phyloP scores from a whole-genome alignment of 2,797 vertebrate species.

The Chaenodraco wilsoni region DNA sequence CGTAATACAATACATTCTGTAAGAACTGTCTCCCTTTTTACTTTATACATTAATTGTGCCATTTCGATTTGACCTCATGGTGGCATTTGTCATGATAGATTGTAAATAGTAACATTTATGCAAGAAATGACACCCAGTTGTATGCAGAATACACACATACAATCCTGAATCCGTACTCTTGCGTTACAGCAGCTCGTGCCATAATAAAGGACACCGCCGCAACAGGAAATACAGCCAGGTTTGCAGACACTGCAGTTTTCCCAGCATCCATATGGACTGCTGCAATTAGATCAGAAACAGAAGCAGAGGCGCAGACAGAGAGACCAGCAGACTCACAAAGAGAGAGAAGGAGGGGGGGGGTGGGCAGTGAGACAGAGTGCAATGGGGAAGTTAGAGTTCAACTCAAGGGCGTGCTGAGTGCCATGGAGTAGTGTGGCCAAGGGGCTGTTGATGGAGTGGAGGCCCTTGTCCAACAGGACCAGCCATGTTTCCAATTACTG shows the following conservation, averaged over 20 bases:
- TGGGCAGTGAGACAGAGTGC: constrained; percentile 38
- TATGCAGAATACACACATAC: constrained; percentile 6
- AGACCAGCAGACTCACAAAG: constrained; percentile 13
- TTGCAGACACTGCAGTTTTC: constrained; percentile 77
- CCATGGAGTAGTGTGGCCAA: constrained; percentile 27
- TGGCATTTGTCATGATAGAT: background rate
- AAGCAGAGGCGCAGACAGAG: constrained; percentile 29
- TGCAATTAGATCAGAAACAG: constrained; percentile 78
- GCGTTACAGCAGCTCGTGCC: constrained; percentile 41
- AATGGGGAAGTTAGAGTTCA: constrained; percentile 66
- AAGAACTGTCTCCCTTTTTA: too few species aligned
- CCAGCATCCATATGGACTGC: constrained; percentile 64
- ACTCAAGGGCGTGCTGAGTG: constrained; percentile 67
- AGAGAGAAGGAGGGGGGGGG: constrained; percentile 12
- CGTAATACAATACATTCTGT: too few species aligned
- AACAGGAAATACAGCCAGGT: constrained; percentile 66
- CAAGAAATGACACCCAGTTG: background rate
- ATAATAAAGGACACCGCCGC: constrained; percentile 60
- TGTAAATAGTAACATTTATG: background rate
- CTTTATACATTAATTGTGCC: too few species aligned
- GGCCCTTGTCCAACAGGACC: constrained; percentile 38
- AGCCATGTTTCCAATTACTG: constrained; percentile 58
- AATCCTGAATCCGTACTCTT: constrained; percentile 35
- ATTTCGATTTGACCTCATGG: background rate
- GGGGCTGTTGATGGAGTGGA: constrained; percentile 54